phyloP scores from a whole-genome alignment of 2,888 invertebrate species.

The Eristalis intricaria region DNA sequence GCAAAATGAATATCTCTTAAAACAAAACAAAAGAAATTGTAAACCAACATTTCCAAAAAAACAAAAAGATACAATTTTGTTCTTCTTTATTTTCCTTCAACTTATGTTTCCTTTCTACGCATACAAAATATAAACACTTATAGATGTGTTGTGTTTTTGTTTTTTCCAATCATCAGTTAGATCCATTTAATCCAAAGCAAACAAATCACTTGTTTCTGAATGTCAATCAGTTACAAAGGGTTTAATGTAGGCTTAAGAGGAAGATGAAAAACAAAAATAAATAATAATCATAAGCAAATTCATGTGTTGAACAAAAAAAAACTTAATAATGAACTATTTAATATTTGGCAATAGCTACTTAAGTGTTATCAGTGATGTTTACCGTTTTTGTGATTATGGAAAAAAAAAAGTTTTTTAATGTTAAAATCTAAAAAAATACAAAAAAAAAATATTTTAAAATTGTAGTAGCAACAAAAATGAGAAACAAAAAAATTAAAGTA shows the following conservation, averaged over 20 bases:
- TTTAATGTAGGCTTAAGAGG: conserved; percentile 33
- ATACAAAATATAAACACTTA: neutral
- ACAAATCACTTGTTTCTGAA: conserved; percentile 4
- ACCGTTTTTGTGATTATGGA: conserved; percentile 69
- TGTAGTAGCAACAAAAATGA: conserved; percentile 48
- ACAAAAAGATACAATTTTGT: neutral
- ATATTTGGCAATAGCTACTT: conserved; percentile 72
- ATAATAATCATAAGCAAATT: conserved; percentile 25
- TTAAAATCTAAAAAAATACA: conserved; percentile 42
- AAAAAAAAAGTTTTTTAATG: conserved; percentile 59
- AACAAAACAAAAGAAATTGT: neutral
- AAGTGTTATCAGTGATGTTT: conserved; percentile 72
- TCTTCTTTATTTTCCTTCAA: neutral
- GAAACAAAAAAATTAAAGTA: conserved; percentile 39
- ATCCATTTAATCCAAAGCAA: neutral
- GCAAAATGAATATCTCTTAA: neutral
- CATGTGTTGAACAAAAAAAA: conserved; percentile 45
- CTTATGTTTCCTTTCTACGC: neutral
- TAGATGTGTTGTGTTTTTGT: neutral
- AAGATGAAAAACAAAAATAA: neutral
- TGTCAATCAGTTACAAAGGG: conserved; percentile 18
- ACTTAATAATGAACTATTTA: conserved; percentile 53
- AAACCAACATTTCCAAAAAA: conserved; percentile 35
- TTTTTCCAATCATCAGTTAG: neutral
- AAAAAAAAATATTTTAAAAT: conserved; percentile 43